Evolutionary conservation across 2,113 vertebrate species (phyloP).

Genomic region (Indicator indicator): DNA sequence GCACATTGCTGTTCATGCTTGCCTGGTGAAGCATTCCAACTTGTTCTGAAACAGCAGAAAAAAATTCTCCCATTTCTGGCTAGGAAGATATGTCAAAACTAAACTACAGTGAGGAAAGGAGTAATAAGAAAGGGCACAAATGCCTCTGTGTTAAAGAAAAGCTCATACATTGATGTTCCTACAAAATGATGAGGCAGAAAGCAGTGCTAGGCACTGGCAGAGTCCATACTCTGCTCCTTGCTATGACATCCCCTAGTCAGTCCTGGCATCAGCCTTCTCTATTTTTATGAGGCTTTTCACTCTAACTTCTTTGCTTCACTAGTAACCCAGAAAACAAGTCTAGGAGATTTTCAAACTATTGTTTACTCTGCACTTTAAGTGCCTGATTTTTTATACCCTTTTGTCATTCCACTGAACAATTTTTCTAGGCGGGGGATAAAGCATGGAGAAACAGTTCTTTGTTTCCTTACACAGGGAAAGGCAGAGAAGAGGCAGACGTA

Average conservation of each 20-base stretch:
- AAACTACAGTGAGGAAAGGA: slow-evolving; percentile 11
- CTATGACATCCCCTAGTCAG: slow-evolving; percentile 17
- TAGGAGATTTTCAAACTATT: slow-evolving; percentile 37
- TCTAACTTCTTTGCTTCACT: slow-evolving; percentile 27
- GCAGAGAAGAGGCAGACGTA: neutral
- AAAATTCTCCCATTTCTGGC: neutral
- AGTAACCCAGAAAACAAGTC: slow-evolving; percentile 53
- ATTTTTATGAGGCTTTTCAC: slow-evolving; percentile 58
- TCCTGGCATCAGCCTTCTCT: slow-evolving; percentile 26
- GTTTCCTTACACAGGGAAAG: neutral
- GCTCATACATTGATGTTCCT: slow-evolving; percentile 12
- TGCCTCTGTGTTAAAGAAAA: slow-evolving; percentile 35
- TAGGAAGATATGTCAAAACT: slow-evolving; percentile 16
- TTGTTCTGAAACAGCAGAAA: neutral
- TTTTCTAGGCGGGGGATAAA: neutral
- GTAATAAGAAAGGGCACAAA: slow-evolving; percentile 41
- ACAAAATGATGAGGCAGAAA: slow-evolving; percentile 5
- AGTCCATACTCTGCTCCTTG: neutral
- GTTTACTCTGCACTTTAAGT: slow-evolving; percentile 18
- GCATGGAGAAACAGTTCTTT: neutral
- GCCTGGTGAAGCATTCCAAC: neutral
- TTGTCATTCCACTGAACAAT: slow-evolving; percentile 15
- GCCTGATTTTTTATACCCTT: slow-evolving; percentile 23
- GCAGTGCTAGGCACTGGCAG: neutral
- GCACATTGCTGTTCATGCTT: neutral